Base-by-base conservation (phyloP, 1,140 invertebrate genomes). In the Drosophila prosaltans region DNA sequence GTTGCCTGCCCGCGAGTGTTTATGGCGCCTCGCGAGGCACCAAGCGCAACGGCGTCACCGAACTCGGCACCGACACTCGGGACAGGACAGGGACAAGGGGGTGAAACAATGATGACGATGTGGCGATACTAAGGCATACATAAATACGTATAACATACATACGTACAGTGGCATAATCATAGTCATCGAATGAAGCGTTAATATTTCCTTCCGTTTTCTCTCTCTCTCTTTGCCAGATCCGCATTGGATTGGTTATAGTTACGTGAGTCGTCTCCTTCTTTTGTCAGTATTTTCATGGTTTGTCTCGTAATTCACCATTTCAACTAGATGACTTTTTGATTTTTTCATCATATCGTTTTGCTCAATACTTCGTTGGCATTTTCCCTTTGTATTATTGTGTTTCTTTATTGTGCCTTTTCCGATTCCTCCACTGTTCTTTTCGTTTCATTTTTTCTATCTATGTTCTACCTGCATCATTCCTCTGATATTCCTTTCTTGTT, bases 1-100 rank as follows among this genome's bases (percentile, higher is more conserved):
- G 3, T 16, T 78, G 83, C 73, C 65, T 70, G 71, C 69, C 82
- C 83, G 79, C 82, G 79, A 82, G 75, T 88, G 82, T 82, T 88
- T 86, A 86, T 88, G 83, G 72, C 75, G 69, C 65, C 61, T 41
- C 76, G 24, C 48, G 26, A 65, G 28, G 9, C 51, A 24, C 24
- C 48, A 9, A 30, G 45, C 21, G 36, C 41, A 54, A 28, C 9
- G 9, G 4, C 41, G 16, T 11, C 8, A 39, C 28, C 45, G 45
- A 24, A 10, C 4, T 36, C 32, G 45, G 21, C 45, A 26, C 45
- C 8, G 45, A 26, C 32, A 48, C 16, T 16, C 16, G 16, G 16
- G 1, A 21, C 45, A 16, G 16, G 1, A 0, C 6, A n/a, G 6
- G 5, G 43, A 7, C 45, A 21, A 7, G 6, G 21, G 7, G 16